Base-by-base conservation (phyloP, 1,140 invertebrate species). In the Drosophila parabipectinata region DNA sequence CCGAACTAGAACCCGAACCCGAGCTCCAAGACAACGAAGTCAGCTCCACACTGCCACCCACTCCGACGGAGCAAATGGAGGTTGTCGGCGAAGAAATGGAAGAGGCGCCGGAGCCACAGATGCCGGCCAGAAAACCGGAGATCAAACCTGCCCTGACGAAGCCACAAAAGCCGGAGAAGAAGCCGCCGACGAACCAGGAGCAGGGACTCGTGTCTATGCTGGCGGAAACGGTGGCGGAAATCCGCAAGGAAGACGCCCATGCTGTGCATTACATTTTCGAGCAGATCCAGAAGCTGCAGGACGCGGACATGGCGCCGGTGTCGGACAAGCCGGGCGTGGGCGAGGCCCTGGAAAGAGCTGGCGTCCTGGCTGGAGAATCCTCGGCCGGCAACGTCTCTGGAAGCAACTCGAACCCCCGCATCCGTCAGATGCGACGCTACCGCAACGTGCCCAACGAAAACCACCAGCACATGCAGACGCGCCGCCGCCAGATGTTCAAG, bases 381-480 rank as follows among this genome's bases (percentile, higher is more conserved):
- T 37, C 54, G 28, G 10, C 10, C n/a, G 14, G 26, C 1, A 18
- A 9, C 5, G 8, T 18, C 41, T 44, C 21, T 24, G 15, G 2
- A 15, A 57, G 10, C n/a, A 44, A 3, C 9, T 21, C 44, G 15
- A 44, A 44, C 15, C 50, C 50, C 4, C 55, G 52, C 0, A 64
- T 57, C 8, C 79, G 77, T 0, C 79, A 79, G 9, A 72, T 89
- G 77, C 84, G 84, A 26, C 73, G 80, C 4, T 89, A 81, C 61
- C 79, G 77, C n/a, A 90, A 90, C 50, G 84, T 90, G 9, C 88
- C 88, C 47, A 90, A 90, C n/a, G 88, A 90, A 60, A 90, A 90
- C 66, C 84, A 87, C 12, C 77, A 78, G 18, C 79, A 89, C 47
- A 79, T 88, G 82, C 82, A 88, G 32, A 88, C 79, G 9, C 84